Base-by-base conservation (phyloP, 1,140 invertebrate species). In the Pectinophora gossypiella region DNA sequence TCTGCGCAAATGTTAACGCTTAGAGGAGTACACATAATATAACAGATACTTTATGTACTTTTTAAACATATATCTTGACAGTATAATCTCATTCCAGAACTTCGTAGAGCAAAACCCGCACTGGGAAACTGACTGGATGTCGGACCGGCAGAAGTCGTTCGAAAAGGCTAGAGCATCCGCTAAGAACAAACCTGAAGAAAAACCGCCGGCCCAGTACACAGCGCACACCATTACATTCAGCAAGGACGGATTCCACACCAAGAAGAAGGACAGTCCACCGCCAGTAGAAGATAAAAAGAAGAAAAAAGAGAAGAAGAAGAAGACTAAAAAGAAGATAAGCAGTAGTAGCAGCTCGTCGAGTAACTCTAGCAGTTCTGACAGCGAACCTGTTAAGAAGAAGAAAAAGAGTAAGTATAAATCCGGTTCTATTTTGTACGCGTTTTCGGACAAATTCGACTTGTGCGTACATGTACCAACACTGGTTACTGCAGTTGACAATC, bases 81-180 rank as follows among this genome's bases (percentile, higher is more conserved):
- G 91, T 90, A 46, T 46, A 44, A 21, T 32, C 20, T 64, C 19
- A 51, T 68, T 75, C 54, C 68, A 95, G 95, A 91, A 91, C 52
- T 95, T 94, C 62, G 90, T 94, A 4, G 92, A 93, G 40, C 92
- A 95, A 80, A 95, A 95, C 83, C 94, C 94, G 0, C 93, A 95
- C 61, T 96, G 94, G 92, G 95, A 96, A 76, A 92, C 91, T 0
- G 94, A 95, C 63, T 96, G 94, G 94, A 90, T 95, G 82, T 91
- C 91, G 0, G 94, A 95, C 73, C 89, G 95, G 2, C 93, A 95
- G 64, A 93, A 92, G 61, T 93, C 94, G 0, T 90, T 91, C 22
- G 91, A 90, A 51, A 87, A 86, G 52, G 55, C 51, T 0, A 73
- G 73, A 42, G 73, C 73, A 16, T 45, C 22, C n/a, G 42, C 22